Evolutionary conservation across 2,888 invertebrate genomes (phyloP), one percentile per base, ranked within the genome.

Genomic region (Sinopyrophorus schimmeli): DNA sequence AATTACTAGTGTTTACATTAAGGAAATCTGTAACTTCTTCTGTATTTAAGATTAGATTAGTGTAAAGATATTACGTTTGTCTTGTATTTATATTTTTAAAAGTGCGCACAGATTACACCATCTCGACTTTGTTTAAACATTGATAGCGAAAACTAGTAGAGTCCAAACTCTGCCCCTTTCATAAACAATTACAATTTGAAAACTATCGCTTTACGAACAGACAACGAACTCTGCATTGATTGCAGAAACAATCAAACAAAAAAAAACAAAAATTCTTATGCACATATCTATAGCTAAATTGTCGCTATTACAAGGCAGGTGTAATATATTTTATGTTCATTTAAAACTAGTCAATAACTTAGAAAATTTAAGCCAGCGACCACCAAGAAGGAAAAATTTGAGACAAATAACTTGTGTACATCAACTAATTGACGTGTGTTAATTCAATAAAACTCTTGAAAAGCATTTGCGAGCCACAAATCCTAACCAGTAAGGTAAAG

Each of bases 361-460:
- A 39, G 37, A 21, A 32, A 35, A 28, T 17, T 17, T 43, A 37
- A 48, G 30, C 44, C n/a, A 30, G 50, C 37, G 50, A 50, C 50
- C 50, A 50, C 50, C 18, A 41, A 35, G 15, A 46, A 28, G n/a
- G n/a, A n/a, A n/a, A 14, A 40, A 14, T 35, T 43, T 27, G 39
- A 46, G 50, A 50, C 50, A 50, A 50, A 50, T 50, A 50, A 50
- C 27, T 40, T 50, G 40, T n/a, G n/a, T 49, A 49, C 31, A 50
- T 46, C 41, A 46, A n/a, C n/a, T n/a, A n/a, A 26, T 49, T 44
- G 39, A 44, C 38, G 49, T 49, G 49, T 49, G 49, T 49, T 49
- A 49, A n/a, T 38, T 38, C 49, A 49, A 49, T 49, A 49, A 49
- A 49, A 26, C 34, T 39, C 34, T 31, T 44, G 39, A 49, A 49